Evolutionary conservation across 2,888 invertebrate genomes (phyloP).

Genomic region (Heteropelma amictum): DNA sequence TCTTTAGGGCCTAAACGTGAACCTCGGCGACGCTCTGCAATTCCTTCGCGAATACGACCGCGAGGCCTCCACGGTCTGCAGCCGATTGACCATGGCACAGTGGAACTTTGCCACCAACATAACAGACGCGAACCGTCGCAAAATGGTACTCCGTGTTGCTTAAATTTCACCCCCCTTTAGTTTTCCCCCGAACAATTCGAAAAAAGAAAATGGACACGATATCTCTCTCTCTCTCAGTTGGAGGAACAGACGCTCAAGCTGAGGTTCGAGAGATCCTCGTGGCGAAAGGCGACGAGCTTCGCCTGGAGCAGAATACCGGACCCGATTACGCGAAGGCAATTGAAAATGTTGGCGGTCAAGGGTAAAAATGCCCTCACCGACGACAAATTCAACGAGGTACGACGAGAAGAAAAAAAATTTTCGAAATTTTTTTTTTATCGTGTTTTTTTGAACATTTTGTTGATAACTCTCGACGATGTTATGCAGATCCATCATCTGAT

Average conservation of each 20-base stretch:
- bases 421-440: too few relatives aligned
- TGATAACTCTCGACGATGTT: background rate
- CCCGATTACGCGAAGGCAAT: slow-evolving; percentile 83
- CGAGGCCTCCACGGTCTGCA: slow-evolving; percentile 87
- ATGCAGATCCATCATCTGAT: slow-evolving; percentile 85
- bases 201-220: background rate
- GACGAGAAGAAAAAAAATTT: too few relatives aligned
- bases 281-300: slow-evolving; percentile 85
- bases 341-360: slow-evolving; percentile 84
- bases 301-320: slow-evolving; percentile 85
- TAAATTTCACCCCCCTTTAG: background rate
- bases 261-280: slow-evolving; percentile 87
- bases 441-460: too few relatives aligned
- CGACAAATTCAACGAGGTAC: slow-evolving; percentile 86
- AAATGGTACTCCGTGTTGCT: slow-evolving; percentile 79
- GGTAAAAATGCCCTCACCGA: slow-evolving; percentile 87
- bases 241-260: slow-evolving; percentile 85
- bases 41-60: slow-evolving; percentile 86
- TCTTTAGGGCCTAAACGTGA: slow-evolving; percentile 83
- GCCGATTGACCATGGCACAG: slow-evolving; percentile 84
- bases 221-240: slow-evolving; percentile 69
- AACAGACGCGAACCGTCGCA: slow-evolving; percentile 84
- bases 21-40: slow-evolving; percentile 84
- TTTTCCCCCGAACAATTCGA: background rate
- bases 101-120: slow-evolving; percentile 89